Percentiles rank a stretch among this genome's conserved stretches.
phyloP scores from a whole-genome alignment of 2,113 vertebrate genomes.

The Pomatorhinus ruficollis region DNA sequence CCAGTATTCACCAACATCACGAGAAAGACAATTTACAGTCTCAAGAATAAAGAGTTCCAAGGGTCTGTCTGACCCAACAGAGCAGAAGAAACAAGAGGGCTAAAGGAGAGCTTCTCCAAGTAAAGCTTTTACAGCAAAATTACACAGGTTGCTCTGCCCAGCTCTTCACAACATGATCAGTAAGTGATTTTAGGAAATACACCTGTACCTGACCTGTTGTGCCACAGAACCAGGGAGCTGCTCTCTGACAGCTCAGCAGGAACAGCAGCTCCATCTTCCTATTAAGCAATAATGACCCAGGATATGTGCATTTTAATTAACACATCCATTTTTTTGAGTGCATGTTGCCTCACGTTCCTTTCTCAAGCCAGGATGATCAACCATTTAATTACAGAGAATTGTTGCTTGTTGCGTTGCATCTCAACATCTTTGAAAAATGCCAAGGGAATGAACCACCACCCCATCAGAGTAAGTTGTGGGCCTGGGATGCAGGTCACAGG shows the following conservation, averaged over 20 bases:
- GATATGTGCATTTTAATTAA: not conserved
- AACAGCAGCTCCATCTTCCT: not conserved
- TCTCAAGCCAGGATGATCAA: not conserved
- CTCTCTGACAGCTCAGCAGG: not conserved
- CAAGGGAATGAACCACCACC: not conserved
- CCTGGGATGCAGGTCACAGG: not conserved
- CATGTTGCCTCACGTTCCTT: not conserved
- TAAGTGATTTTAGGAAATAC: not conserved
- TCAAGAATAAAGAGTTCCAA: not conserved
- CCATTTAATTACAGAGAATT: not conserved
- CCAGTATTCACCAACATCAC: not conserved
- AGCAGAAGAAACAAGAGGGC: not conserved
- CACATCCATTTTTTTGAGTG: not conserved
- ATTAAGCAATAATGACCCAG: not conserved
- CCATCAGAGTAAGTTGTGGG: fast-evolving
- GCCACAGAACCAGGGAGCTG: not conserved
- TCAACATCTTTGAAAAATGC: not conserved
- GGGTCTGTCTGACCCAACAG: not conserved
- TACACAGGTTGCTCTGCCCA: not conserved
- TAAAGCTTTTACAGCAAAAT: fast-evolving
- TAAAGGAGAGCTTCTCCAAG: not conserved
- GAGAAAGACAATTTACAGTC: not conserved
- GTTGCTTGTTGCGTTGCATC: not conserved
- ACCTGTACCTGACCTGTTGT: not conserved
- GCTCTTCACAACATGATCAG: fast-evolving